Evolutionary conservation across 2,888 invertebrate species (phyloP).

Genomic region (Gasteruption jaculator): DNA sequence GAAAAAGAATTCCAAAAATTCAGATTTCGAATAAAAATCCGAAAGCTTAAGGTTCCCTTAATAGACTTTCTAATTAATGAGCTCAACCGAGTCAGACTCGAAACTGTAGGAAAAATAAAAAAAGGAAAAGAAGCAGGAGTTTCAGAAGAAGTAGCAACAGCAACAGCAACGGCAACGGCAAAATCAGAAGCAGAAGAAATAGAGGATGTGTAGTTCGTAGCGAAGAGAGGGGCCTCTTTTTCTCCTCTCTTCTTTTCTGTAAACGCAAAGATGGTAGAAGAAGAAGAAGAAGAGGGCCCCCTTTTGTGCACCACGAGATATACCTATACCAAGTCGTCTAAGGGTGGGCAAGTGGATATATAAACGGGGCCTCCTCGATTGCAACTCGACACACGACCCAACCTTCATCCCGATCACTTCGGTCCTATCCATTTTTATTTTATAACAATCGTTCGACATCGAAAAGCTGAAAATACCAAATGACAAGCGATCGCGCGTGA

Average conservation of each 20-base stretch:
- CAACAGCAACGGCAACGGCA: background rate
- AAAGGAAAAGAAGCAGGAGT: no score
- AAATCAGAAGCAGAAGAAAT: slow-evolving; percentile 1
- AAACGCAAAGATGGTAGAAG: slow-evolving; percentile 9
- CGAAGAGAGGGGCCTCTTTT: background rate
- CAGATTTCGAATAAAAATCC: no score
- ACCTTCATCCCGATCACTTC: slow-evolving; percentile 45
- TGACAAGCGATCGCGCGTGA: background rate
- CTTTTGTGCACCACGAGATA: slow-evolving; percentile 22
- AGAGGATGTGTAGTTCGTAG: background rate
- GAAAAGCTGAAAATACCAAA: background rate
- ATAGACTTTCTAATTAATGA: no score
- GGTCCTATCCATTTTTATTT: slow-evolving; percentile 22
- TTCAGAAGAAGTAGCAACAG: slow-evolving; percentile 4
- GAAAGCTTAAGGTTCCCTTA: no score
- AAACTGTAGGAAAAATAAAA: no score
- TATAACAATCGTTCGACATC: slow-evolving; percentile 7
- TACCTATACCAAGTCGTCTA: no score
- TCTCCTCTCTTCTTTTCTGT: background rate
- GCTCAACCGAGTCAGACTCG: no score
- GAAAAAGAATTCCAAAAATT: no score
- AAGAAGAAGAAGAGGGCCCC: slow-evolving; percentile 29
- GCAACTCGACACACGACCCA: slow-evolving; percentile 48
- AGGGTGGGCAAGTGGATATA: slow-evolving; percentile 47
- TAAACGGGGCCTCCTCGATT: slow-evolving; percentile 47